phyloP scores from a whole-genome alignment of 2,797 vertebrate species.

The Pipistrellus kuhlii region DNA sequence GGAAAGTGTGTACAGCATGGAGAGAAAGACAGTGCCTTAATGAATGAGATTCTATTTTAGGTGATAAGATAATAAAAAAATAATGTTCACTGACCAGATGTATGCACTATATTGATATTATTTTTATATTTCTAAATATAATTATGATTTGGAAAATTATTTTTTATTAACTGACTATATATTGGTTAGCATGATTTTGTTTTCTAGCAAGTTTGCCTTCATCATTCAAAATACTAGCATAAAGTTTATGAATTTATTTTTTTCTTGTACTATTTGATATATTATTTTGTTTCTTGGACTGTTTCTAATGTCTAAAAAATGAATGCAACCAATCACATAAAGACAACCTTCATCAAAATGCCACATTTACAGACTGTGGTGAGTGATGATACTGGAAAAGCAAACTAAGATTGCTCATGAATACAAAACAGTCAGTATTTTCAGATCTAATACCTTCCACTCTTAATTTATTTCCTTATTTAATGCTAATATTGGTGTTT shows the following conservation, averaged over 20 bases:
- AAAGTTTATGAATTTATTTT: constrained; percentile 75
- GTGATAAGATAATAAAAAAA: neutral
- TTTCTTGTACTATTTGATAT: constrained; percentile 61
- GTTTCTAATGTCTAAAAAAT: constrained; percentile 80
- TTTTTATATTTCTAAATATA: constrained; percentile 39
- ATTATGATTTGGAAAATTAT: constrained; percentile 4
- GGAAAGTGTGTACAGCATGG: neutral
- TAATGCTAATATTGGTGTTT: constrained; percentile 55
- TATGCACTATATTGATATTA: neutral
- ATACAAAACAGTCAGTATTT: constrained; percentile 36
- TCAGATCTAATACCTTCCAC: neutral
- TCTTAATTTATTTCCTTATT: constrained; percentile 61
- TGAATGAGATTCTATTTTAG: neutral
- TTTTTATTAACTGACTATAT: constrained; percentile 70
- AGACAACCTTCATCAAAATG: constrained; percentile 76
- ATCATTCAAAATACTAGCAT: constrained; percentile 69
- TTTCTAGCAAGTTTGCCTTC: constrained; percentile 67
- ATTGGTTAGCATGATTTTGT: constrained; percentile 70
- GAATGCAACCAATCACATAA: constrained; percentile 80
- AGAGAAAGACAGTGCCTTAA: neutral
- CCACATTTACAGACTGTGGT: constrained; percentile 58
- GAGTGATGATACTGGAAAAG: constrained; percentile 50
- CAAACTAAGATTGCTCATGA: constrained; percentile 34
- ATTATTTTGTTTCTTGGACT: constrained; percentile 79
- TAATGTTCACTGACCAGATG: neutral